Percentiles rank a stretch among this genome's conserved stretches.
Evolutionary conservation across 2,888 invertebrate genomes (phyloP).

Genomic region (Chrysolina oricalcia): DNA sequence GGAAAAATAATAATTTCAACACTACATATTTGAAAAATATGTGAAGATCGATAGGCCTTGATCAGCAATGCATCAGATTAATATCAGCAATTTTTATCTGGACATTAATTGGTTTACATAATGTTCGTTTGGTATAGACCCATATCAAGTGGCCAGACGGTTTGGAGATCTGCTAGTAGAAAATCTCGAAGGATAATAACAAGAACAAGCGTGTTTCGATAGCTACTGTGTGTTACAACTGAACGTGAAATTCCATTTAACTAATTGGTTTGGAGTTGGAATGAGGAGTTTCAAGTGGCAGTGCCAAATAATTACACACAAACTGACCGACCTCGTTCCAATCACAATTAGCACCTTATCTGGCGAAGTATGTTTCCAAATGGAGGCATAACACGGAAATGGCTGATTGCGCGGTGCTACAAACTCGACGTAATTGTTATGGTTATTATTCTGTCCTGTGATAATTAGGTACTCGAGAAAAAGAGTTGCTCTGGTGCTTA

Average conservation of each 20-base stretch:
- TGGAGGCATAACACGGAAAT: constrained; percentile 15
- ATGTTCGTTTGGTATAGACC: too few relatives aligned
- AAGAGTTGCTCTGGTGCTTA: not conserved
- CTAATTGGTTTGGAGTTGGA: not conserved
- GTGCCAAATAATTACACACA: constrained; percentile 17
- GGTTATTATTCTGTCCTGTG: constrained; percentile 2
- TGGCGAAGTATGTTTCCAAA: not conserved
- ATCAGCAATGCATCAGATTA: too few relatives aligned
- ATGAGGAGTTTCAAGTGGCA: not conserved
- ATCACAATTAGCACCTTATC: constrained; percentile 17
- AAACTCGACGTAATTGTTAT: not conserved
- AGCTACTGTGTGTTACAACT: not conserved
- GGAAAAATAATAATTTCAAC: too few relatives aligned
- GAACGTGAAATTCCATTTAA: not conserved
- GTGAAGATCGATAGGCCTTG: too few relatives aligned
- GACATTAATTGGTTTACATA: too few relatives aligned
- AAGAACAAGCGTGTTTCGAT: not conserved
- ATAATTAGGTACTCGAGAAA: not conserved
- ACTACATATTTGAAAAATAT: too few relatives aligned
- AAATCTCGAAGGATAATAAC: too few relatives aligned
- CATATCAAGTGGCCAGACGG: too few relatives aligned
- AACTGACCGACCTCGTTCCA: constrained; percentile 10
- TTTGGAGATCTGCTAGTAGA: too few relatives aligned
- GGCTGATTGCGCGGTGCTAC: constrained; percentile 6
- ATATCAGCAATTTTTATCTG: too few relatives aligned